Evolutionary conservation across 2,113 vertebrate species (phyloP).

Genomic region (Chunga burmeisteri): DNA sequence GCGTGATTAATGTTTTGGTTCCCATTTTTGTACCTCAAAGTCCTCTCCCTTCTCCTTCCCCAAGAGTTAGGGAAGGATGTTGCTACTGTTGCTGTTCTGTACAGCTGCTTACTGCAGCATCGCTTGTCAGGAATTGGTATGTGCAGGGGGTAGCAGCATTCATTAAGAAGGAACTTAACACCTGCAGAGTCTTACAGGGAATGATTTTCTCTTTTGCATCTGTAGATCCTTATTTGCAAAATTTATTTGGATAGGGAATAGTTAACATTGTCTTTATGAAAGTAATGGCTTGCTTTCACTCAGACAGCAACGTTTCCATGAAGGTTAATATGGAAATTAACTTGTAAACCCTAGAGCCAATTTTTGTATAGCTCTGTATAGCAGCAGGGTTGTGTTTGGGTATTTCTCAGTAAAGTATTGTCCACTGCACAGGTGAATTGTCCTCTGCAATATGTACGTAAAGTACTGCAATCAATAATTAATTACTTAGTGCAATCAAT

Average conservation of each 20-base stretch:
- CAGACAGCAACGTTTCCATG: background rate
- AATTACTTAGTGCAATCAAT: constrained; percentile 53
- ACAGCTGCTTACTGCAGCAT: background rate
- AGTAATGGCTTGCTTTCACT: background rate
- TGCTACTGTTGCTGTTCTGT: background rate
- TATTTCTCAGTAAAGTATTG: background rate
- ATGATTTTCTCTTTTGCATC: background rate
- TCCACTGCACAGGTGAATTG: constrained; percentile 23
- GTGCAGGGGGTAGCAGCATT: background rate
- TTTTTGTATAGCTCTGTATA: background rate
- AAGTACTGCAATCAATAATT: constrained; percentile 58
- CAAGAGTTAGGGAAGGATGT: background rate
- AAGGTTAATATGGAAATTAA: background rate
- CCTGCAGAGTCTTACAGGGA: background rate
- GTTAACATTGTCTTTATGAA: background rate
- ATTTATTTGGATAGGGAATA: background rate
- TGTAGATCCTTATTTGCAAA: background rate
- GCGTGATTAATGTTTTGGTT: background rate
- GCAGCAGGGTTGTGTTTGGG: background rate
- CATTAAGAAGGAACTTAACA: background rate
- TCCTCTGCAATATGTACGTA: constrained; percentile 22
- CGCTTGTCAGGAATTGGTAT: background rate
- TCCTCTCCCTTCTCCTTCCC: background rate
- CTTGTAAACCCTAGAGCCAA: background rate
- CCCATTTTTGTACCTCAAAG: background rate